Evolutionary conservation across 2,113 vertebrate genomes (phyloP).

Genomic region (Oenanthe oenanthe): DNA sequence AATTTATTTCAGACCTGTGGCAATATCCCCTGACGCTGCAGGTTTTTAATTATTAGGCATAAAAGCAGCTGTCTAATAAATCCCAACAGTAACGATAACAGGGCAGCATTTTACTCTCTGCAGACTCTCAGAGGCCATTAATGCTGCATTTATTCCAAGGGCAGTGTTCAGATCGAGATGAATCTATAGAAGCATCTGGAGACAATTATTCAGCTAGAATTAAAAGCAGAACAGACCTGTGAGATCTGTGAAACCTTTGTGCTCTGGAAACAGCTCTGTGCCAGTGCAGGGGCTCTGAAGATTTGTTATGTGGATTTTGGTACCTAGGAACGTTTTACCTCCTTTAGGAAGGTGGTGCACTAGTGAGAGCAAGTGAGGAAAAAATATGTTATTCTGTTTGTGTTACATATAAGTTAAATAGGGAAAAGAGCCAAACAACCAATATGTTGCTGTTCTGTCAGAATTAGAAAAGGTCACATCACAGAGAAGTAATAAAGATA

Average conservation of each 20-base stretch:
- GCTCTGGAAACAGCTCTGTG: background rate
- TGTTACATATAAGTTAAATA: background rate
- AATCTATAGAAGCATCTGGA: conserved; percentile 22
- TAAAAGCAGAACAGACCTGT: background rate
- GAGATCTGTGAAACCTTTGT: background rate
- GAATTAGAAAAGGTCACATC: background rate
- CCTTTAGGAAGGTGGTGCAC: background rate
- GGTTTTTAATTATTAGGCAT: conserved; percentile 37
- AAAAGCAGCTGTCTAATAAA: conserved; percentile 42
- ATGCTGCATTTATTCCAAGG: background rate
- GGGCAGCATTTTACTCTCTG: background rate
- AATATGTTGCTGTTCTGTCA: background rate
- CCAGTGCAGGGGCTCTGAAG: background rate
- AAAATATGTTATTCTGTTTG: background rate
- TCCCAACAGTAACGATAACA: background rate
- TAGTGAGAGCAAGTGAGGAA: background rate
- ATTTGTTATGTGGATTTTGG: background rate
- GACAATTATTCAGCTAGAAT: conserved; percentile 14
- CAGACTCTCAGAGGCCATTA: background rate
- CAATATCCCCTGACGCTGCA: background rate
- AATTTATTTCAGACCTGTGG: background rate
- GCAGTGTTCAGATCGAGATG: background rate
- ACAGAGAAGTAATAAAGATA: background rate
- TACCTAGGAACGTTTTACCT: background rate
- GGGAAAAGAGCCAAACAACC: conserved; percentile 1